Conservation (phyloP, 2,113 vertebrate species). For the Apeltes quadracus region DNA sequence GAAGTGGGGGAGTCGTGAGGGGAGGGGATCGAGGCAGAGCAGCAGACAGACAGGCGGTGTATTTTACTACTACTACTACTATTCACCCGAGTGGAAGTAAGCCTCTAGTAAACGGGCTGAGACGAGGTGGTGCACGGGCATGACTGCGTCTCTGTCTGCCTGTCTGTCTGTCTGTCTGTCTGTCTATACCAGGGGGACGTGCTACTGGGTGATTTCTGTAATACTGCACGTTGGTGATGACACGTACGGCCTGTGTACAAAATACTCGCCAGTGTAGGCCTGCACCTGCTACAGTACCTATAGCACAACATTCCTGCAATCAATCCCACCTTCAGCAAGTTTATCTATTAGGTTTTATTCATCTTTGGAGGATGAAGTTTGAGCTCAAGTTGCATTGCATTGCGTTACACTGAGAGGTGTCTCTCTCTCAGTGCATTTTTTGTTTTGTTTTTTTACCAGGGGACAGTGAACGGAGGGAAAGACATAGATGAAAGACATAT, state of each 20-base stretch:
- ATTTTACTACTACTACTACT: slow-evolving; percentile 74
- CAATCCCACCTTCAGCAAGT: neutral
- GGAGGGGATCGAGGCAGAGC: slow-evolving; percentile 68
- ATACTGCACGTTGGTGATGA: neutral
- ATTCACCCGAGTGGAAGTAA: slow-evolving; percentile 76
- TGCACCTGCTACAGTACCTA: neutral
- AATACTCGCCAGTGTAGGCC: neutral
- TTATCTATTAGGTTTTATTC: neutral
- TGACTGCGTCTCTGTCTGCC: slow-evolving; percentile 34
- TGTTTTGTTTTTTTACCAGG: neutral
- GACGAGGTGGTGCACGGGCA: slow-evolving; percentile 48
- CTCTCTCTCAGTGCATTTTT: neutral
- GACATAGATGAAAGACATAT: neutral
- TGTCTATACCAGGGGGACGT: neutral
- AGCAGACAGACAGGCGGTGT: slow-evolving; percentile 60
- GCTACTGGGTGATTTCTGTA: neutral
- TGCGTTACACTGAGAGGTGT: neutral
- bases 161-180: slow-evolving; percentile 39
- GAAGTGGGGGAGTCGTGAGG: slow-evolving; percentile 70
- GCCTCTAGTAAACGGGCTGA: slow-evolving; percentile 66
- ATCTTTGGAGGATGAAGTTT: slow-evolving; percentile 4
- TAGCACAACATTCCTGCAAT: neutral
- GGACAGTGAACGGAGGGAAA: neutral
- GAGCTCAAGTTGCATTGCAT: neutral
- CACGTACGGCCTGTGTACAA: neutral